Evolutionary conservation across 2,113 vertebrate genomes (phyloP).

Genomic region (Cyprinodon variegatus): DNA sequence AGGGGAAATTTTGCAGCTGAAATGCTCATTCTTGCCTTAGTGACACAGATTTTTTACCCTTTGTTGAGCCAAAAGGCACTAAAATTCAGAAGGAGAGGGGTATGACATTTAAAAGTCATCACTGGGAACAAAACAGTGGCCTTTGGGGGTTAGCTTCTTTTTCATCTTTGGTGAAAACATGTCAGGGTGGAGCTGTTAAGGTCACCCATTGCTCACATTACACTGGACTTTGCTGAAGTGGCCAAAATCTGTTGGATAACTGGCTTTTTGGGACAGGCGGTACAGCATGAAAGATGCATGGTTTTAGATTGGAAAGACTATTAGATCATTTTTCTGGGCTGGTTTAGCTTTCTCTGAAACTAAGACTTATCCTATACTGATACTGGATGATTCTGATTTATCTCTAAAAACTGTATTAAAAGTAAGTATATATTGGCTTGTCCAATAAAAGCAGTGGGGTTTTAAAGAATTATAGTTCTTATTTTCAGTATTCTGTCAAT

Average conservation of each 20-base stretch:
- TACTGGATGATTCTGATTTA: background rate
- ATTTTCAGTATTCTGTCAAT: too few species aligned
- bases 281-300: background rate
- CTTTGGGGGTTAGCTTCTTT: conserved; percentile 29
- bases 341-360: too few species aligned
- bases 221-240: background rate
- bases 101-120: conserved; percentile 80
- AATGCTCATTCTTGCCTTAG: conserved; percentile 40
- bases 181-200: background rate
- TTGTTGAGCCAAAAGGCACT: conserved; percentile 5
- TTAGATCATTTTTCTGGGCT: background rate
- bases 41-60: conserved; percentile 34
- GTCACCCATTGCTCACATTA: background rate
- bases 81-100: conserved; percentile 28
- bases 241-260: background rate
- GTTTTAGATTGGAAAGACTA: background rate
- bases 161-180: background rate
- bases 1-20: conserved; percentile 6
- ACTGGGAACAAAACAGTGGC: conserved; percentile 63
- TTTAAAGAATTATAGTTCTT: too few species aligned
- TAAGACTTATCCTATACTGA: too few species aligned
- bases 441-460: background rate
- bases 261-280: background rate
- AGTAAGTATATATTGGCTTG: background rate
- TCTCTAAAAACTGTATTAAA: background rate